Conservation (phyloP, 1,140 invertebrate species). For the Hyles vespertilio region DNA sequence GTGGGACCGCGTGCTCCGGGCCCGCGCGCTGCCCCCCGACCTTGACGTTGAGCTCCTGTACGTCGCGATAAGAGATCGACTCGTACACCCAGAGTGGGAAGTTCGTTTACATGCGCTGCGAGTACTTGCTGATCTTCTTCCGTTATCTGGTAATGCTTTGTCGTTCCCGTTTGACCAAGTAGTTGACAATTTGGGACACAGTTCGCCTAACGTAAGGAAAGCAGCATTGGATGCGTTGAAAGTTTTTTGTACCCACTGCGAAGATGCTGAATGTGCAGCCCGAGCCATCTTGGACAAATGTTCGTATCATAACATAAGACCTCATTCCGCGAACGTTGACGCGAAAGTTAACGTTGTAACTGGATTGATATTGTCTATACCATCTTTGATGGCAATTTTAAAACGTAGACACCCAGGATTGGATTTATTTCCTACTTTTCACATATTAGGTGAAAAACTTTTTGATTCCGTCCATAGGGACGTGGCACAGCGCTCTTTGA, state of each 20-base stretch:
- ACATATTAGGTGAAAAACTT: constrained; percentile 80
- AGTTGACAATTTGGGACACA: constrained; percentile 84
- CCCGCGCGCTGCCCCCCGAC: constrained; percentile 77
- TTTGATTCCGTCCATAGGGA: constrained; percentile 82
- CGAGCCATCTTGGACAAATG: constrained; percentile 80
- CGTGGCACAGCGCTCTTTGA: constrained; percentile 79
- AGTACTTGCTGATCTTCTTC: constrained; percentile 84
- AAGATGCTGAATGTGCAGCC: constrained; percentile 77
- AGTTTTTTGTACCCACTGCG: constrained; percentile 80
- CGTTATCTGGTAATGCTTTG: constrained; percentile 79
- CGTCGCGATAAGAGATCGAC: constrained; percentile 80
- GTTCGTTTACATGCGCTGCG: constrained; percentile 86
- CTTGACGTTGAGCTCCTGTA: constrained; percentile 81
- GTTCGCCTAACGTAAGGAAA: constrained; percentile 85
- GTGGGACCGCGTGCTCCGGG: constrained; percentile 85
- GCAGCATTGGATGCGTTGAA: constrained; percentile 83
- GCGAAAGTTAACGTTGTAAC: constrained; percentile 79
- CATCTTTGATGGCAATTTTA: constrained; percentile 78
- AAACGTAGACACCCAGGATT: constrained; percentile 56
- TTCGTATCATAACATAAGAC: constrained; percentile 74
- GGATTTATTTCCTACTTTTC: constrained; percentile 71
- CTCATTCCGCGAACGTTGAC: constrained; percentile 72
- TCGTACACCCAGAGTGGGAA: constrained; percentile 88
- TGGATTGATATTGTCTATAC: constrained; percentile 81
- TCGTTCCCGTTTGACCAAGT: constrained; percentile 82